Base-by-base conservation (phyloP, 2,888 invertebrate genomes). In the Drosophila aldrichi region DNA sequence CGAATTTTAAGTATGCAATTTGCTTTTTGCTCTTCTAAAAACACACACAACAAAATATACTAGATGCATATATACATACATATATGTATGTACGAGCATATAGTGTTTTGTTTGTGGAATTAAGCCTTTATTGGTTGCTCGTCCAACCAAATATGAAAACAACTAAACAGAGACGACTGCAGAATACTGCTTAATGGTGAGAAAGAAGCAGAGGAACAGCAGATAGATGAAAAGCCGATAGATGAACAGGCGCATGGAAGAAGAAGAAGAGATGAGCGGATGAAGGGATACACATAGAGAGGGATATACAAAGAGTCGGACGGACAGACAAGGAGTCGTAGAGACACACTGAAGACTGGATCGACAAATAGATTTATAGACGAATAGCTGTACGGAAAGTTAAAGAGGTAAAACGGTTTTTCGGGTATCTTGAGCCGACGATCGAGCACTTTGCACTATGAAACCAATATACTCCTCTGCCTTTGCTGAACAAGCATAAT, bases 1-100 rank as follows among this genome's bases (percentile, higher is more conserved):
- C 58, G 78, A 69, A 77, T 78, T 63, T 62, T 77, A 73, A 77
- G 73, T 70, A 77, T 77, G 57, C 69, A 78, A 81, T 73, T 78
- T 73, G 66, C 22, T 43, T 60, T 62, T 62, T 40, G 54, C 43
- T 46, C 55, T 46, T 36, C 34, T 32, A 36, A 6, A 20, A 10
- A 8, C 4, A 9, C 34, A 22, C 36, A 34, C 14, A n/a, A n/a
- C 36, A 8, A 16, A 25, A 29, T 25, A 40, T 54, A 29, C 36
- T 25, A 25, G 12, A 34, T 34, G 20, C 8, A 14, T 34, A n/a
- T 34, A n/a, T n/a, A 25, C 14, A 10, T 57, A 51, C 9, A 4
- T 34, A 1, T 14, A 14, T 34, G 16, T 20, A 18, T 51, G 20
- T 18, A 7, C 14, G 7, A 20, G 34, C 12, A 18, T 49, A 63